Evolutionary conservation across 1,140 invertebrate species (phyloP).

Genomic region (Gryon sp.): DNA sequence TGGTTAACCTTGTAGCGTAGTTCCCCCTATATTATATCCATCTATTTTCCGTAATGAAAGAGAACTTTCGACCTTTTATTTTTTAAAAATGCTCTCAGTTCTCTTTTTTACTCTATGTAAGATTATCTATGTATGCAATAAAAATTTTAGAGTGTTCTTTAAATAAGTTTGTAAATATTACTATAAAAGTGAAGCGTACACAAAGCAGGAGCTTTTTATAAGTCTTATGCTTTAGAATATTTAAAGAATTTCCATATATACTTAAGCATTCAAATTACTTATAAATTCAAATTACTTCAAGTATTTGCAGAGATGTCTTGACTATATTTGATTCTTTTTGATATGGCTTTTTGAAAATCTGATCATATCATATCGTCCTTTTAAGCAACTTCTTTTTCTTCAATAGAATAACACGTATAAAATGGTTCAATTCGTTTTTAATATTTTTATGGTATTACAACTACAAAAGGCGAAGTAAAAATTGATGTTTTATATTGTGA

Average conservation of each 20-base stretch:
- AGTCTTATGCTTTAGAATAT: conserved; percentile 11
- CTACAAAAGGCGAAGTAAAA: too few species aligned
- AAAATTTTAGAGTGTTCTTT: conserved; percentile 23
- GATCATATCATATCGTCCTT: too few species aligned
- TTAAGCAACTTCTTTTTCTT: too few species aligned
- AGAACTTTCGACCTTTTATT: conserved; percentile 13
- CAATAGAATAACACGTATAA: too few species aligned
- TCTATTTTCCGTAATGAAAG: conserved; percentile 11
- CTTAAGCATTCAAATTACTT: too few species aligned
- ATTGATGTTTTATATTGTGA: too few species aligned
- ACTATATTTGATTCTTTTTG: too few species aligned
- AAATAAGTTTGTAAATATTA: conserved; percentile 44
- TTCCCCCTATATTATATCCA: background rate
- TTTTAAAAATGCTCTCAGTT: conserved; percentile 21
- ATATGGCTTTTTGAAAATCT: too few species aligned
- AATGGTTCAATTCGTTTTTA: too few species aligned
- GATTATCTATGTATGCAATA: conserved; percentile 27
- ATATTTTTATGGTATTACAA: too few species aligned
- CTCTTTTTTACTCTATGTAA: conserved; percentile 4
- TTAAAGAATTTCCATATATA: conserved; percentile 1
- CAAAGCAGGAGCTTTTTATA: conserved; percentile 23
- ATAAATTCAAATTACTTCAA: too few species aligned
- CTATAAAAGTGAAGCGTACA: conserved; percentile 21
- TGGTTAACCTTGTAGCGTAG: conserved; percentile 12
- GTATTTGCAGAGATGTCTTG: too few species aligned